Base-by-base conservation (phyloP, 1,140 invertebrate genomes). In the Palaemon carinicauda region DNA sequence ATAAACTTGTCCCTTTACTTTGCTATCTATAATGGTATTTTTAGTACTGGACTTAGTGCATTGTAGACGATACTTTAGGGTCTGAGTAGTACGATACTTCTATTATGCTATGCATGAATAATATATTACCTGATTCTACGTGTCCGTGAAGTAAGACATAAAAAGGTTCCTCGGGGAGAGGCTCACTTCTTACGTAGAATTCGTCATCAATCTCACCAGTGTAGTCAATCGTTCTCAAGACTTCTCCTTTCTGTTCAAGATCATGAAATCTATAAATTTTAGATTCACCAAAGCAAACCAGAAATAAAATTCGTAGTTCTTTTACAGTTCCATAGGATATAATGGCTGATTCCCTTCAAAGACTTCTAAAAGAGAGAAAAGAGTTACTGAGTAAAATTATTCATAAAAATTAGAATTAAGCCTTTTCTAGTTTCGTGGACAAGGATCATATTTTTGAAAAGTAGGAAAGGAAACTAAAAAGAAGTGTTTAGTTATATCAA, bases 101-200 rank as follows among this genome's bases (percentile, higher is more conserved):
- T 41, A 41, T 41, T 41, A 41, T 3, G 9, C 1, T 41, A 41
- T 3, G 9, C 1, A 41, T 41, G 7, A 41, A 0, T 12, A 0
- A 41, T 14, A 15, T 14, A 41, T 1, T 54, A 82, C 81, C 81
- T 75, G 81, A 54, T 19, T 1, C 2, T 15, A 82, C 24, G 52
- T 74, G 21, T 29, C 81, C 81, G 52, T 51, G 17, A 3, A 82
- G 53, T 19, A 5, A 1, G 24, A 82, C 29, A 51, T 24, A 82
- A 69, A 82, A 82, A 21, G 81, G 33, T 7, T 82, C 31, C 9
- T 82, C 71, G 3, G 81, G 81, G 3, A 82, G 51, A 10, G 81
- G 81, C 24, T 65, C 56, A 1, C 69, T 82, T 10, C 71, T 24
- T 41, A 82, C 5, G 81, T 82, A 82, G 7, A 31, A n/a, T 19